phyloP scores from a whole-genome alignment of 1,140 invertebrate genomes.

The Zelostemma sp. region DNA sequence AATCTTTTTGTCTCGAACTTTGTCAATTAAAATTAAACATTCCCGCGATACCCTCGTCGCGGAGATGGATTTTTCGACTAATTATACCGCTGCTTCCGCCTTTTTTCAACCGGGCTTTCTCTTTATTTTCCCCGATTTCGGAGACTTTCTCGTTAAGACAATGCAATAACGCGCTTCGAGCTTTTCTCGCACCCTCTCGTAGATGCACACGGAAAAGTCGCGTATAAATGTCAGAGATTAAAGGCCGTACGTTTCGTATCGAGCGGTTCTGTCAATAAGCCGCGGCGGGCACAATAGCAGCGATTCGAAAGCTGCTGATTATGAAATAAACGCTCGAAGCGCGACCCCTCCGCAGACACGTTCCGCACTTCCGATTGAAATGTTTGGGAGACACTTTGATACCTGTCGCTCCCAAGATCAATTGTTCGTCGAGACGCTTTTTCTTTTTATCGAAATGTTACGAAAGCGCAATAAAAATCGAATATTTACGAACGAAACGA shows the following conservation, averaged over 20 bases:
- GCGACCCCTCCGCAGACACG: slow-evolving; percentile 44
- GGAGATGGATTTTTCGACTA: not conserved
- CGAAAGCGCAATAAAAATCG: too few species aligned
- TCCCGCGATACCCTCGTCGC: slow-evolving; percentile 4
- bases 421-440: slow-evolving; percentile 13
- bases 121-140: too few species aligned
- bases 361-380: slow-evolving; percentile 21
- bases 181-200: too few species aligned
- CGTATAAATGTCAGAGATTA: slow-evolving; percentile 65
- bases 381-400: slow-evolving; percentile 12
- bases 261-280: slow-evolving; percentile 67
- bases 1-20: slow-evolving; percentile 39
- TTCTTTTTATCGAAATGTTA: too few species aligned
- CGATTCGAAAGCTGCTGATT: slow-evolving; percentile 65
- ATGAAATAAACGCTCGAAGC: slow-evolving; percentile 58
- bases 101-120: too few species aligned
- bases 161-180: too few species aligned
- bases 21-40: slow-evolving; percentile 49
- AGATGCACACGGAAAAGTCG: slow-evolving; percentile 38
- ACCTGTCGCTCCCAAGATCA: not conserved
- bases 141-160: slow-evolving; percentile 69
- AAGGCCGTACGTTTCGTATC: slow-evolving; percentile 61
- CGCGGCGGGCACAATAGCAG: slow-evolving; percentile 52
- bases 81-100: not conserved
- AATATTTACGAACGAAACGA: not conserved